Evolutionary conservation across 2,797 vertebrate genomes (phyloP), one percentile per base, ranked within the genome.

Genomic region (Huso huso): DNA sequence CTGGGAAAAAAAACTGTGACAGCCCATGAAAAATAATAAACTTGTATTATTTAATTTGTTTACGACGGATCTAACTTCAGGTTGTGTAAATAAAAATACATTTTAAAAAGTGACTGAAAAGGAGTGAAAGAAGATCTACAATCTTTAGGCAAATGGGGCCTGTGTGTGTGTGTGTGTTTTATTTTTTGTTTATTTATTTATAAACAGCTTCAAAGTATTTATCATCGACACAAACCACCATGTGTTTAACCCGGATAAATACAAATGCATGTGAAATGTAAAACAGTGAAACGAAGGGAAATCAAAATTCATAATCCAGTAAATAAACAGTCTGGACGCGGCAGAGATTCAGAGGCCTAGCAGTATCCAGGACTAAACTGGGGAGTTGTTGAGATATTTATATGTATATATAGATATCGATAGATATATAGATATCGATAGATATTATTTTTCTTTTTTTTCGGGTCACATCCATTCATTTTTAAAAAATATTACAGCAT

Each of bases 181-280:
- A 18, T 18, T 18, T 18, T 63, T 61, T 13, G 6, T 6, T 11
- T 60, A 37, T 66, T 12, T 62, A 48, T 4, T 68, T 62, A 50
- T 48, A 72, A 87, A 84, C 65, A 81, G 81, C 69, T 57, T 68
- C 66, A 58, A 53, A 49, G 68, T 74, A 67, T 80, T 78, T 53
- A 79, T 81, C 13, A 64, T 9, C 23, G 76, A 82, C 48, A 76
- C 71, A 71, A 78, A 65, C 62, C 66, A 62, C 15, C 70, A 48
- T 11, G 72, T 60, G 50, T 72, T 75, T 65, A 79, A 73, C 6
- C 76, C 73, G 13, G 71, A 67, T 51, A 69, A 70, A 12, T 76
- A 75, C 71, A 52, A 74, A 6, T 68, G 70, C 0, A 12, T 70
- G 60, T 65, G 8, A 60, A 78, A 62, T 49, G 53, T 23, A 48